Conservation (phyloP, 2,113 vertebrate genomes). For the Baryphthengus martii region DNA sequence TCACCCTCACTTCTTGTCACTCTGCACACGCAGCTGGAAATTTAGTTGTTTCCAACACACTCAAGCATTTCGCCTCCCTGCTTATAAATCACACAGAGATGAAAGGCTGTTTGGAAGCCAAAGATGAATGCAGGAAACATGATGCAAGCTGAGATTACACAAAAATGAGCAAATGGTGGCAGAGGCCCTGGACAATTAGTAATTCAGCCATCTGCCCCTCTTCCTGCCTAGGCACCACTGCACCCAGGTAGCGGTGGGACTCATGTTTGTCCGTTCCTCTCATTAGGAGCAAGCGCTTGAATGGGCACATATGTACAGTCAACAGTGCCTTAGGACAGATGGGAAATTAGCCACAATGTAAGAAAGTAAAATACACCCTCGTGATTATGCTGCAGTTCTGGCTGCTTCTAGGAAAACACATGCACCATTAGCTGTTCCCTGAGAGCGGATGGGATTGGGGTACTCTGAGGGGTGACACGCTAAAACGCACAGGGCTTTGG, state of each 20-base stretch:
- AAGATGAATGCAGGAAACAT: neutral
- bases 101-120: neutral
- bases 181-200: neutral
- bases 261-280: neutral
- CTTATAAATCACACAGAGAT: neutral
- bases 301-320: neutral
- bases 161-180: neutral
- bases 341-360: neutral
- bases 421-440: neutral
- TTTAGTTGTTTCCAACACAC: neutral
- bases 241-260: neutral
- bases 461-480: accelerated
- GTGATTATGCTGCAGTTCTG: neutral
- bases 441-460: neutral
- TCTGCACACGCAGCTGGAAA: neutral
- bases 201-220: neutral
- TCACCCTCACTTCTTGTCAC: neutral
- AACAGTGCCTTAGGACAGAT: neutral
- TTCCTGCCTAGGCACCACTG: neutral
- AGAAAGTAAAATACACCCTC: neutral
- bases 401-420: neutral
- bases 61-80: neutral
- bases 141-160: neutral
- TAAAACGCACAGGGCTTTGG: neutral
- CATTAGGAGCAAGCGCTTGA: conserved; percentile 18